phyloP scores from a whole-genome alignment of 2,888 invertebrate species.

The Tanytarsus gracilentus region DNA sequence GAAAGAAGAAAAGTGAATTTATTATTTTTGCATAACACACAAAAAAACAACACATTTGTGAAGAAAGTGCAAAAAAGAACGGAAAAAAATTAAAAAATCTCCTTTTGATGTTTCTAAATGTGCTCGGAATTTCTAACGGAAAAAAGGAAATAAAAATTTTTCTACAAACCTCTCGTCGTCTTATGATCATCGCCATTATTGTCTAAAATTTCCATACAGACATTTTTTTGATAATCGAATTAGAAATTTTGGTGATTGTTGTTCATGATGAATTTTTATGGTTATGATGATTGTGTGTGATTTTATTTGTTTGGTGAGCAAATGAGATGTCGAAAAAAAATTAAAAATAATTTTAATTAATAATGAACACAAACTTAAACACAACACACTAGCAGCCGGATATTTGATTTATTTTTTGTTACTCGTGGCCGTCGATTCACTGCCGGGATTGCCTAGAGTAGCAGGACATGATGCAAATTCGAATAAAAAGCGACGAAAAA shows the following conservation, averaged over 20 bases:
- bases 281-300: too few relatives aligned
- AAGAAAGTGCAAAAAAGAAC: not conserved
- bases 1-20: too few relatives aligned
- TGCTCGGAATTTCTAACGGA: too few relatives aligned
- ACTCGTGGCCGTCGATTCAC: slow-evolving; percentile 11
- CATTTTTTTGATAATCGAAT: too few relatives aligned
- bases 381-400: too few relatives aligned
- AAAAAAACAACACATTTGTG: not conserved
- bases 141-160: not conserved
- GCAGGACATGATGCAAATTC: not conserved
- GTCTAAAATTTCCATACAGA: slow-evolving; percentile 23
- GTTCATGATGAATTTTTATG: too few relatives aligned
- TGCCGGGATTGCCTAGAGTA: slow-evolving; percentile 16
- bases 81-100: not conserved
- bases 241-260: too few relatives aligned
- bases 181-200: slow-evolving; percentile 17
- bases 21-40: not conserved
- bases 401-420: slow-evolving; percentile 23
- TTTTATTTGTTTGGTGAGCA: too few relatives aligned
- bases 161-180: slow-evolving; percentile 23
- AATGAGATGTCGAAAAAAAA: not conserved
- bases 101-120: too few relatives aligned
- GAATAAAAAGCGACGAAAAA: slow-evolving; percentile 4
- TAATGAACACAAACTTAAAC: too few relatives aligned
- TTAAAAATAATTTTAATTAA: not conserved